Evolutionary conservation across 1,140 invertebrate species (phyloP), one percentile per base, ranked within the genome.

Genomic region (Lepidurus apus): DNA sequence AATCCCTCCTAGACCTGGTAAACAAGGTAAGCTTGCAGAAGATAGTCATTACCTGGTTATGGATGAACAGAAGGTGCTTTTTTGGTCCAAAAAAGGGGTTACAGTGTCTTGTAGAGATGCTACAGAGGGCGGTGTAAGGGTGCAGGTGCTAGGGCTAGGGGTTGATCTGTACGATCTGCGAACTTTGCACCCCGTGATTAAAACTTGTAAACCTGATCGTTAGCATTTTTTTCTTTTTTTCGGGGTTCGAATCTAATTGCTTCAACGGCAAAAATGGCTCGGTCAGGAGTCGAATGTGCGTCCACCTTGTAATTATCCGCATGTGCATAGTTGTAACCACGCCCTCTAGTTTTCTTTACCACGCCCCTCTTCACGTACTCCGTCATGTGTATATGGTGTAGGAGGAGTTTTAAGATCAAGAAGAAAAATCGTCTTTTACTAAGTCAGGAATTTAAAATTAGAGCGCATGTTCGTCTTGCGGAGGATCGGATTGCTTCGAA

Each of bases 11-110:
- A 65, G 21, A 13, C 53, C 17, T 65, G n/a, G 8, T 8, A 65
- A 65, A 65, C 53, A 65, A 65, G 53, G 21, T n/a, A 21, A 65
- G 53, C 17, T 17, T 21, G 13, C n/a, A 13, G 53, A 65, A n/a
- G 53, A 65, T 65, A 65, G 53, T 65, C 53, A 65, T 65, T 65
- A 65, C 21, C 53, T 65, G 53, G 53, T 65, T 65, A 65, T 65
- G 13, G 53, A 65, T 65, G 53, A 65, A 65, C 53, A 65, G 53
- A 65, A 65, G 53, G 53, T 65, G 53, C 53, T 65, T 9, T 65
- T 65, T 65, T 21, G 53, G 53, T 34, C 34, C 34, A 34, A 34
- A 34, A 34, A 34, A 34, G 53, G 53, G 53, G 53, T 65, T 11
- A 21, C 17, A 9, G 53, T 21, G 21, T 65, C 53, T 65, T 65